Conservation (phyloP, 2,797 vertebrate species). For the Pachyuromys duprasi region DNA sequence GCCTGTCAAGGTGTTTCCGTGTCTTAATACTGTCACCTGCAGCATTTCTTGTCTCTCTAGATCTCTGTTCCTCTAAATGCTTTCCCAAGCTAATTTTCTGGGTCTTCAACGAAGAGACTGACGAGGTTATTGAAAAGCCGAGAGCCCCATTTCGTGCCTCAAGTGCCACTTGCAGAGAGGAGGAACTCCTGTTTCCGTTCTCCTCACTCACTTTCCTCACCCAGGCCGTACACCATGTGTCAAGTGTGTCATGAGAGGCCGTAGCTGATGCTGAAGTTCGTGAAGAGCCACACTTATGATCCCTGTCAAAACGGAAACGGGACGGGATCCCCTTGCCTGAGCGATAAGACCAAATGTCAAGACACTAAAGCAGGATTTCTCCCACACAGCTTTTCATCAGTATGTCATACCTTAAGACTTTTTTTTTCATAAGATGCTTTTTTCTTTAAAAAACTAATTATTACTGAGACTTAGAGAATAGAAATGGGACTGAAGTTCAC, state of each 20-base stretch:
- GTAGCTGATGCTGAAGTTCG: neutral
- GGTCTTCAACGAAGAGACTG: constrained; percentile 13
- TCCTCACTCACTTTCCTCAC: neutral
- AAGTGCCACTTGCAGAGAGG: neutral
- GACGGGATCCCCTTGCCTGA: neutral
- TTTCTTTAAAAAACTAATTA: too few species aligned
- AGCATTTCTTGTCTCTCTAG: neutral
- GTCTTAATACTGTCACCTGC: neutral
- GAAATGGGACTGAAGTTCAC: constrained; percentile 41
- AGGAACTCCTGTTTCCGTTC: neutral
- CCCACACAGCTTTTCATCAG: neutral
- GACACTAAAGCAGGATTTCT: neutral
- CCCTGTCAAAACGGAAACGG: constrained; percentile 47
- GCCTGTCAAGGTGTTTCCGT: neutral
- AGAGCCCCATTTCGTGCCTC: neutral
- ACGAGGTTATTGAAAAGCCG: neutral
- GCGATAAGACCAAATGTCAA: neutral
- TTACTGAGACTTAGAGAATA: constrained; percentile 12
- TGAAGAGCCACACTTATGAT: neutral
- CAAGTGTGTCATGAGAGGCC: neutral
- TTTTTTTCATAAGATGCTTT: constrained; percentile 10
- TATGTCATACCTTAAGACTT: constrained; percentile 16
- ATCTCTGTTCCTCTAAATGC: neutral
- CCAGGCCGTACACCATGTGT: neutral
- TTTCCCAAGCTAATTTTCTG: neutral